Base-by-base conservation (phyloP, 2,888 invertebrate species). In the Lithodes maja region DNA sequence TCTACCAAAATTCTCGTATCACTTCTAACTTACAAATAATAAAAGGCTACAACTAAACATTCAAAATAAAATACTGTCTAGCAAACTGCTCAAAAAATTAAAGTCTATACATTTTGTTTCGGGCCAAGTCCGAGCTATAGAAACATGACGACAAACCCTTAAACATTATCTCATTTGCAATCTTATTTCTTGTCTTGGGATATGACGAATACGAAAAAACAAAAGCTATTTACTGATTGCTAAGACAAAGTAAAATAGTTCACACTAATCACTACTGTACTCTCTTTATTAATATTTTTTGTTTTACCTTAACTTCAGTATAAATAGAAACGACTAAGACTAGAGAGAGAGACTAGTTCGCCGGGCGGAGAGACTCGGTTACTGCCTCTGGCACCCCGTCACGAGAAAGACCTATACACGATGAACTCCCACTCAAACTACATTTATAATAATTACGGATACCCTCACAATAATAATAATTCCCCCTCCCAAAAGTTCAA, bases 141-240 rank as follows among this genome's bases (percentile, higher is more conserved):
- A 71, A 71, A 78, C 78, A 78, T 52, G 78, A 52, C 53, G 50
- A 9, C 78, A 78, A 78, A 78, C 50, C 78, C 78, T 78, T 49
- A 49, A 9, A 7, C 9, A 7, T 49, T 49, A 7, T 50, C 33
- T 78, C 52, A 3, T 78, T n/a, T 17, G 71, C 17, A n/a, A n/a
- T 71, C 71, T 71, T 61, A 7, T 61, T 61, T n/a, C 15, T 71
- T 17, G 71, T 71, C 71, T 71, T 71, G 71, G 71, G 71, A 71
- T n/a, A n/a, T 17, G 71, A 71, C 71, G 71, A 71, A 12, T 12
- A 71, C 71, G 17, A 17, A 17, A n/a, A 71, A 12, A 71, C 12
- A 71, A 17, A 71, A 71, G 17, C 71, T 71, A 2, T 71, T 33
- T 12, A 71, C 71, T 71, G 71, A 71, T 71, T 17, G 71, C 71